Evolutionary conservation across 2,113 vertebrate species (phyloP), one percentile per base, ranked within the genome.

Genomic region (Nothoprocta perdicaria): DNA sequence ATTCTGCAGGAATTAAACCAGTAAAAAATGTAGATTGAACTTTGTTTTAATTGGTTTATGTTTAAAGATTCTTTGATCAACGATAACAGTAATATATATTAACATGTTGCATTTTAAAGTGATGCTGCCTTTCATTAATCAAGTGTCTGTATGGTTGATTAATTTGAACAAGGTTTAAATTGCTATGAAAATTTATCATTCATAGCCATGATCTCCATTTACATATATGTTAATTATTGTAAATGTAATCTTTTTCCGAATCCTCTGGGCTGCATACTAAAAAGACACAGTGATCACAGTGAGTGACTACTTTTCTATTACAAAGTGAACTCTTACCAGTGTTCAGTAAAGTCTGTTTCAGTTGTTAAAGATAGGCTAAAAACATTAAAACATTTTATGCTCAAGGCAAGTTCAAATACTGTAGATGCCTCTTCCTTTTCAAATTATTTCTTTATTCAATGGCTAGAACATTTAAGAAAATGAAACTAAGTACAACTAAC

Each of bases 141-240:
- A 98, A 98, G 97, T 98, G 98, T 97, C 98, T 98, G 97, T 98
- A 98, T 97, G 98, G 97, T 97, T 98, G 98, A 98, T 98, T 98
- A 98, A 98, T 98, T 98, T 98, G 98, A 98, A 98, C 98, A 98
- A 98, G 98, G 97, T 97, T 98, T 98, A 98, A 98, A 98, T 98
- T 98, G 98, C 98, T 98, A 98, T 98, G 98, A 98, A 98, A 98
- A 98, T 98, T 98, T 98, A 98, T 98, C 98, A 98, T 98, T 98
- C 98, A 98, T 98, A 98, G 98, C 98, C 98, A 98, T 98, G 98
- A 98, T 98, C 98, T 97, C 97, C 97, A 98, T 98, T 98, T 98
- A 98, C 98, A 98, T 98, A 98, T 98, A 98, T 98, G 98, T 98
- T 98, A 98, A 98, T 98, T 98, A 98, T 96, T 97, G 97, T 98